Conservation (phyloP, 2,113 vertebrate species). For the Gambusia holbrooki region DNA sequence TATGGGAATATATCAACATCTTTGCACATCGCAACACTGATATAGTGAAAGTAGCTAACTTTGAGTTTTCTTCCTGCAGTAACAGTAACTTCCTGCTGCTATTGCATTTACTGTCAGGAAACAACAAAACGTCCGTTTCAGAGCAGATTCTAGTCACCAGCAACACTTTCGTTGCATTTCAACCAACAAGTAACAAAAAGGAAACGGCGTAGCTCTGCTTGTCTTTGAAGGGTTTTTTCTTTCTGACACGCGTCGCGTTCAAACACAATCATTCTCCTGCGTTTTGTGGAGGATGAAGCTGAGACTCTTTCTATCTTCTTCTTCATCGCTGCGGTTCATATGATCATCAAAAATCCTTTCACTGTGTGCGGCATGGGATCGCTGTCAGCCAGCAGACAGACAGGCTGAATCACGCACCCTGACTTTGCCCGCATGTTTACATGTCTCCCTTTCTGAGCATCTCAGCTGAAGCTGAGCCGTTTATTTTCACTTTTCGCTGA, state of each 20-base stretch:
- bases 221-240: slow-evolving; percentile 23
- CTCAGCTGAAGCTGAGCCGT: slow-evolving; percentile 10
- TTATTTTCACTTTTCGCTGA: slow-evolving; percentile 36
- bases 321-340: slow-evolving; percentile 8
- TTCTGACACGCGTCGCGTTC: slow-evolving; percentile 53
- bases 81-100: too few species aligned
- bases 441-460: slow-evolving; percentile 18
- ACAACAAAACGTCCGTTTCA: not conserved
- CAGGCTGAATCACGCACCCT: slow-evolving; percentile 20
- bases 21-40: too few species aligned
- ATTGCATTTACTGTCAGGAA: not conserved
- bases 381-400: slow-evolving; percentile 15
- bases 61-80: too few species aligned
- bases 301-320: slow-evolving; percentile 12
- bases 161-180: not conserved
- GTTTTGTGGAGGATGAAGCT: slow-evolving; percentile 37
- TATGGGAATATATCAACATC: too few species aligned
- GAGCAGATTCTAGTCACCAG: not conserved
- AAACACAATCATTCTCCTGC: slow-evolving; percentile 38
- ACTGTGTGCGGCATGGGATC: slow-evolving; percentile 16
- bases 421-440: slow-evolving; percentile 16
- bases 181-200: not conserved
- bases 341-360: slow-evolving; percentile 5
- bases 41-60: too few species aligned
- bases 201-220: not conserved